Evolutionary conservation across 2,113 vertebrate genomes (phyloP), one percentile per base, ranked within the genome.

Genomic region (Apistogramma diplotaenia): DNA sequence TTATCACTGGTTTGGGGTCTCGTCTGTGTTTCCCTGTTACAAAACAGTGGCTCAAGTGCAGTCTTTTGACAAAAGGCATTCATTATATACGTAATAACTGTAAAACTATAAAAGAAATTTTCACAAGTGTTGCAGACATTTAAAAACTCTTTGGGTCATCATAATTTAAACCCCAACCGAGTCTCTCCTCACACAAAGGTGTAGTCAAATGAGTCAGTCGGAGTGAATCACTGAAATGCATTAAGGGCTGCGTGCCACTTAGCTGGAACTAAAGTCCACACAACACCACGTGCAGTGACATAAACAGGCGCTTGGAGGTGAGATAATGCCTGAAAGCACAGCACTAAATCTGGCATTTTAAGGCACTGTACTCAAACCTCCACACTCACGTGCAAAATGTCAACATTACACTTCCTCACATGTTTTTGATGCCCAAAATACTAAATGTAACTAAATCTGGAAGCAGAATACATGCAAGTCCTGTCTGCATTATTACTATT

Each of bases 161-260:
- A 37, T 55, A 57, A 29, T 43, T 79, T 72, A 23, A 79, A 79
- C 27, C 58, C 57, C 25, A 5, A 8, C 31, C 18, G 33, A 85
- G 75, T 78, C 4, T 54, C 70, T 74, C 29, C 19, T 74, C 56
- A 74, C 76, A 72, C 55, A 56, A 78, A 87, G 29, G 72, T 71
- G 71, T 78, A 79, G 62, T 74, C 40, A 77, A 79, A 78, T 83
- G 89, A 86, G 49, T 86, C 81, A 80, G 37, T 60, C 0, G 8
- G 35, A 72, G 33, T 58, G 81, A 85, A 25, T 87, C 40, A 82
- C 59, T 29, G 8, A 74, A 88, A 84, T 70, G 79, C 33, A 62
- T 75, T 51, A 74, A 85, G 78, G 78, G 58, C 62, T 15, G 57
- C 29, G 59, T 37, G 58, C 33, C 76, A 81, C 75, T 61, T 82